Evolutionary conservation across 37 sponge, comb jelly and placozoan genomes (phyloP).

Genomic region (Halichondria panicea): DNA sequence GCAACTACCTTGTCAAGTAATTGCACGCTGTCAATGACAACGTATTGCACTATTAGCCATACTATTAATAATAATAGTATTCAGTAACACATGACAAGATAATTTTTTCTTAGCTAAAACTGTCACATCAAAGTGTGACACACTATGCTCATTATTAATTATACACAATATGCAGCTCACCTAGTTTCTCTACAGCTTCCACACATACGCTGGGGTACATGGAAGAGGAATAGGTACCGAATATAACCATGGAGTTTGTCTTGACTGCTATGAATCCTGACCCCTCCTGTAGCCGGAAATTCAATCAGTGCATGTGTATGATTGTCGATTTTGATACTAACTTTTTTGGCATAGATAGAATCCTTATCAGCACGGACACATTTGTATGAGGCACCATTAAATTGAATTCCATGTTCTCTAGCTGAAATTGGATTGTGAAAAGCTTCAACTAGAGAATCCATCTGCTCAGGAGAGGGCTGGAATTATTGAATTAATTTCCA

Average conservation of each 20-base stretch:
- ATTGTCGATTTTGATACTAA: slow-evolving; percentile 2
- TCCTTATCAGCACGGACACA: slow-evolving; percentile 80
- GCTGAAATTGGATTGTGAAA: slow-evolving; percentile 52
- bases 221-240: slow-evolving; percentile 72
- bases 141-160: neutral
- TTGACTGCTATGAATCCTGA: slow-evolving; percentile 77
- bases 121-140: neutral
- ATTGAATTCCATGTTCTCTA: slow-evolving; percentile 71
- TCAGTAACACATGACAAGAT: too few species aligned
- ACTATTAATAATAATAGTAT: too few species aligned
- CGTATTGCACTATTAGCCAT: too few species aligned
- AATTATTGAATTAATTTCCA: neutral
- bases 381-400: slow-evolving; percentile 68
- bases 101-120: too few species aligned
- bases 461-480: slow-evolving; percentile 62
- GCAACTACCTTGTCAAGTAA: too few species aligned
- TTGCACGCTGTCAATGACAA: too few species aligned
- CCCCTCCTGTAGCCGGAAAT: slow-evolving; percentile 21
- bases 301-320: neutral
- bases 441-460: slow-evolving; percentile 24
- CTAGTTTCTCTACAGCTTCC: slow-evolving; percentile 86
- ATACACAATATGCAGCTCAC: slow-evolving; percentile 14
- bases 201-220: slow-evolving; percentile 91
- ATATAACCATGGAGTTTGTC: slow-evolving; percentile 68
- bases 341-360: slow-evolving; percentile 83